Conservation (phyloP, 2,888 invertebrate species). For the Cephus nigrinus region DNA sequence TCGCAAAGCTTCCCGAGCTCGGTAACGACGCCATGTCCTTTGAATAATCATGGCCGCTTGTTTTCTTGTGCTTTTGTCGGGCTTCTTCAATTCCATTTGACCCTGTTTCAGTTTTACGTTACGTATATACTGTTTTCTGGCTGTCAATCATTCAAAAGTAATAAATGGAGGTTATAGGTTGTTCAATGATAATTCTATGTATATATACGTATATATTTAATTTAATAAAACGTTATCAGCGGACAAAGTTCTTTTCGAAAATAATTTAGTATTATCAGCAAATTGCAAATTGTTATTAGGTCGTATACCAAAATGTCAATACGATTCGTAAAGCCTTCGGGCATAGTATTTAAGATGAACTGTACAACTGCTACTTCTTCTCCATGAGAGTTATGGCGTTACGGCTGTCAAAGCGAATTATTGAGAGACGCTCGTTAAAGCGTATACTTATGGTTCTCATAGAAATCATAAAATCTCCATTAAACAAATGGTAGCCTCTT, state of each 20-base stretch:
- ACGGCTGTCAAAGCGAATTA: background rate
- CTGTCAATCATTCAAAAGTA: background rate
- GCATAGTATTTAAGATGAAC: background rate
- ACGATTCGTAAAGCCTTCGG: background rate
- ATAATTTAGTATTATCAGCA: no score
- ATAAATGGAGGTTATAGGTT: background rate
- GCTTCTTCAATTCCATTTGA: slow-evolving; percentile 26
- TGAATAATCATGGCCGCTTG: slow-evolving; percentile 63
- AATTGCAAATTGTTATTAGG: no score
- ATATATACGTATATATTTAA: no score
- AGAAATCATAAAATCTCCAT: background rate
- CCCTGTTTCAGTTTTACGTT: slow-evolving; percentile 31
- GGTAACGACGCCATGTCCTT: slow-evolving; percentile 66
- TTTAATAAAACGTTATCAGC: no score
- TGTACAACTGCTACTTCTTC: background rate
- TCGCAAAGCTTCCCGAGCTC: slow-evolving; percentile 64
- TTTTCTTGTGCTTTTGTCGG: slow-evolving; percentile 18
- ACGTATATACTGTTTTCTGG: background rate
- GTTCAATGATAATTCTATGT: background rate
- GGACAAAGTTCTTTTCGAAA: no score
- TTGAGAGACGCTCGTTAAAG: background rate
- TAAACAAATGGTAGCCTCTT: background rate
- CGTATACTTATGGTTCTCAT: background rate
- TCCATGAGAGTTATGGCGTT: background rate
- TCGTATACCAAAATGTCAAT: background rate